phyloP scores from a whole-genome alignment of 2,888 invertebrate genomes.

The Agonopterix alstromeriana region DNA sequence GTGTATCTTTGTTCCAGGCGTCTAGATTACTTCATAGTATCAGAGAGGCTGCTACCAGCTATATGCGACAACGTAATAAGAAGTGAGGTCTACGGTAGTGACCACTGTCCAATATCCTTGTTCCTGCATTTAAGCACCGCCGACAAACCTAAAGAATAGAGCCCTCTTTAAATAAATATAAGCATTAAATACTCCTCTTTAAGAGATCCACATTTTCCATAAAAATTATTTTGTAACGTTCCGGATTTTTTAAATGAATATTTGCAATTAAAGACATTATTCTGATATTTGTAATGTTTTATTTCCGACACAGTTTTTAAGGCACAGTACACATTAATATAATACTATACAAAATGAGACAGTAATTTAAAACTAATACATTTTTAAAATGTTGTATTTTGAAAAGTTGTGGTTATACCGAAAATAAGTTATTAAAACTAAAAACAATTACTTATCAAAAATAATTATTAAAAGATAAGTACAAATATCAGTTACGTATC shows the following conservation, averaged over 20 bases:
- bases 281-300: neutral
- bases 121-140: slow-evolving; percentile 77
- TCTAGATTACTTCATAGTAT: slow-evolving; percentile 96
- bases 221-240: too few relatives aligned
- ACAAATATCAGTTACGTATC: slow-evolving; percentile 7
- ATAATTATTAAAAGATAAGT: neutral
- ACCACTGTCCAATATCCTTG: slow-evolving; percentile 95
- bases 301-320: too few relatives aligned
- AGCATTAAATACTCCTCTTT: too few relatives aligned
- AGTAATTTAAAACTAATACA: too few relatives aligned
- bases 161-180: neutral
- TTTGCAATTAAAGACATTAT: neutral
- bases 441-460: neutral
- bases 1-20: slow-evolving; percentile 79
- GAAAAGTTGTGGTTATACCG: too few relatives aligned
- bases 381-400: too few relatives aligned
- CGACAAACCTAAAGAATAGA: slow-evolving; percentile 59
- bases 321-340: neutral
- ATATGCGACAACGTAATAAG: slow-evolving; percentile 92
- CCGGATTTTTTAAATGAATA: too few relatives aligned
- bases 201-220: too few relatives aligned
- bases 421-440: too few relatives aligned
- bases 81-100: slow-evolving; percentile 90
- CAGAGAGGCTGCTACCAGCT: slow-evolving; percentile 84
- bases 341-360: neutral